These are phyloP conservation scores for Periparus ater DNA, from an alignment of 2,797 vertebrate genomes.

Conservation along the genomic window DNA sequence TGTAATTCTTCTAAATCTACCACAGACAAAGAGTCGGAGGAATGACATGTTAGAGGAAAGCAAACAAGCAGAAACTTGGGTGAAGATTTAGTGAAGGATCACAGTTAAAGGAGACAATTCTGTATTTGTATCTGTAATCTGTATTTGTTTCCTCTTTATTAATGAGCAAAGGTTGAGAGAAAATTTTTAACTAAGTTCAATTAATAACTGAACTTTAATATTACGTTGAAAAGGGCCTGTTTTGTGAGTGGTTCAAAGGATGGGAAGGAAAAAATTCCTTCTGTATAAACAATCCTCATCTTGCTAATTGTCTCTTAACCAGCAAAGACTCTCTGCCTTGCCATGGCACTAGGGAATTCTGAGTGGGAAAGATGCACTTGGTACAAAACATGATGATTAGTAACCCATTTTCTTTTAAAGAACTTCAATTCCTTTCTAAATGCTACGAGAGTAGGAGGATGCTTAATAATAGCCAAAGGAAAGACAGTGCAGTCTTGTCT, in stretches of 20 bases:
- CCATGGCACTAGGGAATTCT: neutral
- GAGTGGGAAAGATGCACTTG: neutral
- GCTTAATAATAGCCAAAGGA: slow-evolving; percentile 55
- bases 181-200: neutral
- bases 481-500: slow-evolving; percentile 58
- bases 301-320: neutral
- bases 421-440: slow-evolving; percentile 39
- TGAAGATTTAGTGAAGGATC: neutral
- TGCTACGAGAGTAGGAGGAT: slow-evolving; percentile 20
- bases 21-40: neutral
- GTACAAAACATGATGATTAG: neutral
- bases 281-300: neutral
- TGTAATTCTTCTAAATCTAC: neutral
- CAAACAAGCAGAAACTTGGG: neutral
- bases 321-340: neutral
- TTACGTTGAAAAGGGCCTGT: neutral
- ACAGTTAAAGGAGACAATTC: neutral
- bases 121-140: neutral
- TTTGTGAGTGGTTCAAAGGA: neutral
- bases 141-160: neutral
- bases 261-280: neutral
- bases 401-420: neutral
- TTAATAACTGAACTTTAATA: neutral
- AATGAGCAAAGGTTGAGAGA: neutral
- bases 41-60: neutral